phyloP scores from a whole-genome alignment of 2,113 vertebrate species.

The Smithornis capensis region DNA sequence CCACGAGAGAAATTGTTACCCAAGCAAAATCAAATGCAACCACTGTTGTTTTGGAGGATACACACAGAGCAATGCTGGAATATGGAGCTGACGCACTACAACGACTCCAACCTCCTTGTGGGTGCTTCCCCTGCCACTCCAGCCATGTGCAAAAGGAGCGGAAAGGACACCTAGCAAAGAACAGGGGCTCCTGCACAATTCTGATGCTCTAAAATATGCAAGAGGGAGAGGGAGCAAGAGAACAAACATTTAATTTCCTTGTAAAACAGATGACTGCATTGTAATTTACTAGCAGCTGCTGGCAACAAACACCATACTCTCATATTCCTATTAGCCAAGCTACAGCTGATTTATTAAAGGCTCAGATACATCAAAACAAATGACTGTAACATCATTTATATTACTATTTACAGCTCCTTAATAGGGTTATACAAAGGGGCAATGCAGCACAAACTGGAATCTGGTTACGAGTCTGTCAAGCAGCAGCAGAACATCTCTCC shows the following conservation, averaged over 20 bases:
- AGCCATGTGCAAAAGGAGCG: background rate
- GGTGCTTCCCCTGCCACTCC: background rate
- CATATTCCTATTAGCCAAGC: constrained; percentile 80
- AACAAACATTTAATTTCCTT: constrained; percentile 79
- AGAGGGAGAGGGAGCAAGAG: constrained; percentile 45
- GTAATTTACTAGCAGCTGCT: constrained; percentile 81
- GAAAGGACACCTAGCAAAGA: background rate
- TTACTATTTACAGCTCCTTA: constrained; percentile 79
- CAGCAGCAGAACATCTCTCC: constrained; percentile 8
- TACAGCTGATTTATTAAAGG: constrained; percentile 80
- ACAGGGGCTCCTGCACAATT: background rate
- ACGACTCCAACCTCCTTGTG: background rate
- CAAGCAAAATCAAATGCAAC: constrained; percentile 26
- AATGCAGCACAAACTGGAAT: constrained; percentile 58
- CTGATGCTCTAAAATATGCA: constrained; percentile 39
- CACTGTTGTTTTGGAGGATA: background rate
- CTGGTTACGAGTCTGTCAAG: constrained; percentile 48
- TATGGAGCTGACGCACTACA: background rate
- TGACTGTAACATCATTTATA: constrained; percentile 81
- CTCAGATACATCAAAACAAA: constrained; percentile 81
- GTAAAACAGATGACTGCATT: constrained; percentile 80
- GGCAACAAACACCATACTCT: constrained; percentile 67
- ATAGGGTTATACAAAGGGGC: constrained; percentile 74
- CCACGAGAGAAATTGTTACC: background rate
- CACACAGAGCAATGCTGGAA: background rate